Evolutionary conservation across 1,140 invertebrate genomes (phyloP).

Genomic region (Pomacea maculata): DNA sequence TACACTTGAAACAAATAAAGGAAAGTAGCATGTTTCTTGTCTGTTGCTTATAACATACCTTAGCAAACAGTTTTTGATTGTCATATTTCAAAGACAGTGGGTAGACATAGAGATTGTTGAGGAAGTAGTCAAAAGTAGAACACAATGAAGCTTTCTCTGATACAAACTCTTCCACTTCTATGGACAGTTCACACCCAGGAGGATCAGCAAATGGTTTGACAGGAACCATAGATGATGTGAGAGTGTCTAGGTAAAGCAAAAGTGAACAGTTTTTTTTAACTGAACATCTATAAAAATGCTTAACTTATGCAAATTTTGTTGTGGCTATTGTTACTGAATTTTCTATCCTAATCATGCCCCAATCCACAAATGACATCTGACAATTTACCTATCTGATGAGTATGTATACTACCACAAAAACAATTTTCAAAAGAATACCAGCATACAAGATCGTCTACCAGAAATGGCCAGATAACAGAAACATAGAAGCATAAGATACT

Average conservation of each 20-base stretch:
- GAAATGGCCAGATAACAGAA: no score
- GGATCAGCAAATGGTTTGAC: conserved; percentile 85
- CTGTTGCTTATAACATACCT: conserved; percentile 49
- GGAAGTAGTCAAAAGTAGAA: conserved; percentile 76
- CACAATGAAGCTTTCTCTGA: conserved; percentile 74
- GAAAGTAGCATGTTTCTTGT: background rate
- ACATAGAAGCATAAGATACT: no score
- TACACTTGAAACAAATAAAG: background rate
- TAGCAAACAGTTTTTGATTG: conserved; percentile 86
- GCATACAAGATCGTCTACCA: no score
- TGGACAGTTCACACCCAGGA: conserved; percentile 74
- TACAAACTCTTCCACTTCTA: conserved; percentile 86
- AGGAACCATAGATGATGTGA: conserved; percentile 81
- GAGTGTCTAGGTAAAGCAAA: conserved; percentile 72
- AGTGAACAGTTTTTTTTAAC: conserved; percentile 43
- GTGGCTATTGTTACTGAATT: no score
- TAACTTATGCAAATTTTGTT: no score
- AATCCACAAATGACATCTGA: no score
- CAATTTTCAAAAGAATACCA: no score
- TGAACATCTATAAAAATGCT: no score
- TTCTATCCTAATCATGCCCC: no score
- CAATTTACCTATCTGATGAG: no score
- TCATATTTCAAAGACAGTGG: conserved; percentile 87
- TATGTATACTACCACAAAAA: no score
- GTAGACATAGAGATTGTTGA: conserved; percentile 91